Evolutionary conservation across 2,113 vertebrate species (phyloP).

Genomic region (Malurus cyaneus): DNA sequence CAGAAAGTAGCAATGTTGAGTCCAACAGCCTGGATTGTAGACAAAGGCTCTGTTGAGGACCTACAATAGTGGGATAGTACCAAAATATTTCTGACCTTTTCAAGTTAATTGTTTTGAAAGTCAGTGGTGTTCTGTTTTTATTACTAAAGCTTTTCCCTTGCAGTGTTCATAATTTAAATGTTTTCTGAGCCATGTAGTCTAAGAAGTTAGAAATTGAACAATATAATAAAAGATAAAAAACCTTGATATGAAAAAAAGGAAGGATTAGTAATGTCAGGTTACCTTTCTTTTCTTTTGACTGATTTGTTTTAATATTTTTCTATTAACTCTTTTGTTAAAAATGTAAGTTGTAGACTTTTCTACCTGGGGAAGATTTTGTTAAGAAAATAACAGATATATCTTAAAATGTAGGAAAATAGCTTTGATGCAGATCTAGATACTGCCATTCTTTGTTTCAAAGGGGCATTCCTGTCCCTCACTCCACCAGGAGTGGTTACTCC

Average conservation of each 20-base stretch:
- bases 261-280: not conserved
- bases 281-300: not conserved
- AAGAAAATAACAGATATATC: not conserved
- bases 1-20: not conserved
- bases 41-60: not conserved
- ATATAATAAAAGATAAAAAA: not conserved
- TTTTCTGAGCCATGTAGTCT: not conserved
- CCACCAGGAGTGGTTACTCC: not conserved
- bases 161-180: not conserved
- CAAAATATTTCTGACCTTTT: slow-evolving; percentile 31
- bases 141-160: not conserved
- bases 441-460: not conserved
- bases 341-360: not conserved
- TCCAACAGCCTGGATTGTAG: not conserved
- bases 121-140: not conserved
- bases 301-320: not conserved
- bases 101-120: not conserved
- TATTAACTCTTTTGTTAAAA: not conserved
- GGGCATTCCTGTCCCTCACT: not conserved
- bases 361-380: not conserved
- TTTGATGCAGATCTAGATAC: not conserved
- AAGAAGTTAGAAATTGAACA: not conserved
- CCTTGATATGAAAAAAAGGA: not conserved
- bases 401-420: not conserved
- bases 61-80: not conserved